These are phyloP conservation scores for Acomys russatus DNA, from an alignment of 2,797 vertebrate species.

Conservation along the genomic window DNA sequence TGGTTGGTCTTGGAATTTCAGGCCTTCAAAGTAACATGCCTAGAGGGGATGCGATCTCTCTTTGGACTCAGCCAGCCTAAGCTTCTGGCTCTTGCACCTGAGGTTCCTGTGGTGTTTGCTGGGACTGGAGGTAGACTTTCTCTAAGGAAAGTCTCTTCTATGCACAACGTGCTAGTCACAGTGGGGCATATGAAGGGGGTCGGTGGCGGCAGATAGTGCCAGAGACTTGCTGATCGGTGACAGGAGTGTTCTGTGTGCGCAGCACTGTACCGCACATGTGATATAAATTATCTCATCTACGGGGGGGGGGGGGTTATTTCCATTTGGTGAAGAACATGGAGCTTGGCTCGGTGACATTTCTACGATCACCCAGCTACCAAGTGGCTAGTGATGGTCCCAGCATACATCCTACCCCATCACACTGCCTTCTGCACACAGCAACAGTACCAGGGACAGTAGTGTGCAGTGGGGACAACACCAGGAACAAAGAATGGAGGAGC, in stretches of 20 bases:
- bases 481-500: background rate
- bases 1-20: background rate
- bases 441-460: background rate
- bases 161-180: background rate
- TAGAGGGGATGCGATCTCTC: background rate
- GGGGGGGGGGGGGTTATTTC: background rate
- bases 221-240: background rate
- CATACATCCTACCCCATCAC: background rate
- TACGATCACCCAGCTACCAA: conserved; percentile 2
- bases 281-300: conserved; percentile 9
- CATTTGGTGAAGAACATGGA: conserved; percentile 35
- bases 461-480: background rate
- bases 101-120: background rate
- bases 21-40: background rate
- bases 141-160: background rate
- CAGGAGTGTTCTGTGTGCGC: background rate
- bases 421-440: conserved; percentile 5
- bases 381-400: background rate
- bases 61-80: background rate
- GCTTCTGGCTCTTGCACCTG: background rate
- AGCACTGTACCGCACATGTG: background rate
- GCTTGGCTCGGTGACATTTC: conserved; percentile 4
- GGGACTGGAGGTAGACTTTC: background rate
- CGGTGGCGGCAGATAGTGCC: background rate
- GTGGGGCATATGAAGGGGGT: background rate